A percentile compares a stretch with the other conserved stretches of the same genome.
phyloP scores from a whole-genome alignment of 2,888 invertebrate species.

The Andrena marginata region DNA sequence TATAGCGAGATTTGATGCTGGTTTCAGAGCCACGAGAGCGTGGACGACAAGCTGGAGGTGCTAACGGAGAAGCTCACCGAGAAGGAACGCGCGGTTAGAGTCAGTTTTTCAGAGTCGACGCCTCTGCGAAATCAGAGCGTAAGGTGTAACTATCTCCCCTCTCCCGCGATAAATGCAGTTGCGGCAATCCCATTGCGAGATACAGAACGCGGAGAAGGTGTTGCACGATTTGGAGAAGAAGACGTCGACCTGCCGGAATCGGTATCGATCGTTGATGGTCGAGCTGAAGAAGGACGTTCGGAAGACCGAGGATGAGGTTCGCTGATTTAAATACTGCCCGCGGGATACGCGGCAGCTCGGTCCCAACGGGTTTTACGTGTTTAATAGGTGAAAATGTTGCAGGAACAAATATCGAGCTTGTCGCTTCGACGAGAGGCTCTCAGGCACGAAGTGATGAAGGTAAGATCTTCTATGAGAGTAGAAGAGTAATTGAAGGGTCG shows the following conservation, averaged over 20 bases:
- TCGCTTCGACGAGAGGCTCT: slow-evolving; percentile 68
- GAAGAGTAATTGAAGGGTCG: too few species aligned
- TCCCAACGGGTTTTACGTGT: background rate
- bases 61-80: slow-evolving; percentile 61
- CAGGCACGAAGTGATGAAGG: slow-evolving; percentile 69
- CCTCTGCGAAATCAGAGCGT: background rate
- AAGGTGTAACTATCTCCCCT: background rate
- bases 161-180: slow-evolving; percentile 40
- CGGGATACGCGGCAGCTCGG: background rate
- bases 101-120: background rate
- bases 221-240: slow-evolving; percentile 67
- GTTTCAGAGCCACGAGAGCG: slow-evolving; percentile 56
- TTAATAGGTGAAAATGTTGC: slow-evolving; percentile 67
- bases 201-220: slow-evolving; percentile 66
- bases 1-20: slow-evolving; percentile 6
- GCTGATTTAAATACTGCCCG: slow-evolving; percentile 13
- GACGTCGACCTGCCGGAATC: slow-evolving; percentile 59
- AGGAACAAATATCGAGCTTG: slow-evolving; percentile 66
- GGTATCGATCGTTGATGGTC: slow-evolving; percentile 69
- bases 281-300: slow-evolving; percentile 75
- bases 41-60: slow-evolving; percentile 56
- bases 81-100: slow-evolving; percentile 60
- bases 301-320: slow-evolving; percentile 76
- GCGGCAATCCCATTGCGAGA: slow-evolving; percentile 61
- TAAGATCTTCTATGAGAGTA: slow-evolving; percentile 29